A percentile compares a stretch with the other conserved stretches of the same genome.
Conservation (phyloP, 2,797 vertebrate species). For the Mus minutoides region DNA sequence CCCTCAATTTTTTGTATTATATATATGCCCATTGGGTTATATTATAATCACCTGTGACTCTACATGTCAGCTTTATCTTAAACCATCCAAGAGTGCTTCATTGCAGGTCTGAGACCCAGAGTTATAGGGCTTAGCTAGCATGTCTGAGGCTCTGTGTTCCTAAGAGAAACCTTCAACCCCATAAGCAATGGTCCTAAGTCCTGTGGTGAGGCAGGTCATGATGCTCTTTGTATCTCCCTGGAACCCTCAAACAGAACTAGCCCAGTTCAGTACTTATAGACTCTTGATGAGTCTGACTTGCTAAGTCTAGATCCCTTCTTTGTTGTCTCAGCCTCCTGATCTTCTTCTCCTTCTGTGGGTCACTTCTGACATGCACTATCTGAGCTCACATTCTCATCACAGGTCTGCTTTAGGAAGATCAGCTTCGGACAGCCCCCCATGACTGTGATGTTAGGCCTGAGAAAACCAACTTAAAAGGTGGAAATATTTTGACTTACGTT, state of each 20-base stretch:
- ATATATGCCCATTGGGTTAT: rapidly evolving
- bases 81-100: background rate
- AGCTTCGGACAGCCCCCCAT: background rate
- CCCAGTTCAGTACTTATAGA: rapidly evolving
- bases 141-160: background rate
- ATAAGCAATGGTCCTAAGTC: background rate
- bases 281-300: background rate
- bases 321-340: background rate
- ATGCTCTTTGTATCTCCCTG: background rate
- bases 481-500: background rate
- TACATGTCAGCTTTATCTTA: background rate
- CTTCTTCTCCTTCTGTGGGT: background rate
- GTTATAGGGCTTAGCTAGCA: background rate
- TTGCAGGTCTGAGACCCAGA: background rate
- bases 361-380: background rate
- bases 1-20: background rate
- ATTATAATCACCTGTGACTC: background rate
- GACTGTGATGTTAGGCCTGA: background rate
- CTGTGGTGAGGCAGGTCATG: background rate
- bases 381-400: background rate
- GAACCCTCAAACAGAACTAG: background rate
- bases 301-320: background rate
- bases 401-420: background rate
- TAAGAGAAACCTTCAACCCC: background rate
- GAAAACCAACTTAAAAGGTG: background rate